Conservation (phyloP, 2,888 invertebrate genomes). For the Elaeidobius kamerunicus region DNA sequence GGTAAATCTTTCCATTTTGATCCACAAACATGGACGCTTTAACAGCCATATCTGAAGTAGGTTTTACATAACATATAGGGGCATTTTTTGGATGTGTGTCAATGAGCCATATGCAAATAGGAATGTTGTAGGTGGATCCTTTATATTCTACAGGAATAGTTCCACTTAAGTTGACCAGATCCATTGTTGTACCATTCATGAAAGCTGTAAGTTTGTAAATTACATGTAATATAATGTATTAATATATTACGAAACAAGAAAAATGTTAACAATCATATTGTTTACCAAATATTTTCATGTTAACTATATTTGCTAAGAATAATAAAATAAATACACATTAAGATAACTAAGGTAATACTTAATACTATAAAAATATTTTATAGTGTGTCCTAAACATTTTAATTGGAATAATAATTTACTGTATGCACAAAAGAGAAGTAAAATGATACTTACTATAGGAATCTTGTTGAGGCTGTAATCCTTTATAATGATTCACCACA, state of each 20-base stretch:
- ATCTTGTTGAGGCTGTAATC: slow-evolving; percentile 62
- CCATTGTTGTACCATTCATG: slow-evolving; percentile 80
- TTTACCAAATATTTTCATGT: too few species aligned
- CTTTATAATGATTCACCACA: slow-evolving; percentile 62
- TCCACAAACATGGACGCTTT: slow-evolving; percentile 94
- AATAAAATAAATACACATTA: too few species aligned
- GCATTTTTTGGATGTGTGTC: slow-evolving; percentile 97
- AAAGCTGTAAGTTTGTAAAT: slow-evolving; percentile 68
- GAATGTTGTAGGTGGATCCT: slow-evolving; percentile 90
- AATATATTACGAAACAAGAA: too few species aligned
- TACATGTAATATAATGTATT: too few species aligned
- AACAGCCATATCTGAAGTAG: slow-evolving; percentile 93
- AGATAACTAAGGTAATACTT: too few species aligned
- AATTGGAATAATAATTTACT: too few species aligned
- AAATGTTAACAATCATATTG: too few species aligned
- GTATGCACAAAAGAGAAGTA: too few species aligned
- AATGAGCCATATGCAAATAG: slow-evolving; percentile 93
- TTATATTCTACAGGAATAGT: slow-evolving; percentile 92
- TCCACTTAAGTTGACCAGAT: slow-evolving; percentile 81
- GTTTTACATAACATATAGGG: slow-evolving; percentile 92
- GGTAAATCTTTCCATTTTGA: slow-evolving; percentile 90
- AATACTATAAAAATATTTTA: too few species aligned
- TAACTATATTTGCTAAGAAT: too few species aligned
- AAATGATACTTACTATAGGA: slow-evolving; percentile 67
- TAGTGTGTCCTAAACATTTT: too few species aligned